Conservation (phyloP, 2,797 vertebrate genomes). For the Danionella dracula region DNA sequence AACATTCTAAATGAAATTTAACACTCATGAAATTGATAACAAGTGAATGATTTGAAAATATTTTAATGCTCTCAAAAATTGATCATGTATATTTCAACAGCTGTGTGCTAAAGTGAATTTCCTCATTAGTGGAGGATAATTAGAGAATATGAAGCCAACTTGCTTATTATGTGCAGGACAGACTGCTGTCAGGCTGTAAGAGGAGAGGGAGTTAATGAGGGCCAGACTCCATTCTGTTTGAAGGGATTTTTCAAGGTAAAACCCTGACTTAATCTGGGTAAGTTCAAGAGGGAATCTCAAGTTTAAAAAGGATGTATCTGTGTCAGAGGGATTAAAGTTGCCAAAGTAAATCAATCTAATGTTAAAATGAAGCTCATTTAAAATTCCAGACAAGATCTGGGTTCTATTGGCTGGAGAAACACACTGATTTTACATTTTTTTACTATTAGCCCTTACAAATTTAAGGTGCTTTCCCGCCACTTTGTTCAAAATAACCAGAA, state of each 20-base stretch:
- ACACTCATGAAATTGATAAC: too few species aligned
- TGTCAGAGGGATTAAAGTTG: conserved; percentile 2
- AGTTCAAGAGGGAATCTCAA: neutral
- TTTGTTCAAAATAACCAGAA: too few species aligned
- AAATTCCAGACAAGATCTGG: too few species aligned
- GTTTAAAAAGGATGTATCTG: neutral
- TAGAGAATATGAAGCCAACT: conserved; percentile 23
- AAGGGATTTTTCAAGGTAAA: neutral
- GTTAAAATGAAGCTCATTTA: too few species aligned
- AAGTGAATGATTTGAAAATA: too few species aligned
- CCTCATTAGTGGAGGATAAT: conserved; percentile 35
- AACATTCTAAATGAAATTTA: neutral
- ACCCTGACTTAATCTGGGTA: neutral
- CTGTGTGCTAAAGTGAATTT: conserved; percentile 29
- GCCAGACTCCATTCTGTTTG: conserved; percentile 8
- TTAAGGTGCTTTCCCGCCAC: too few species aligned
- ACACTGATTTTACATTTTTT: too few species aligned
- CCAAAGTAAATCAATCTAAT: too few species aligned
- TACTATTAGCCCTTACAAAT: too few species aligned
- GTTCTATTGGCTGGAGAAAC: too few species aligned
- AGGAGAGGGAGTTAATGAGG: conserved; percentile 20
- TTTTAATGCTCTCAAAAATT: too few species aligned
- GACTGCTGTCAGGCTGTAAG: conserved; percentile 1
- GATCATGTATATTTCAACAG: too few species aligned
- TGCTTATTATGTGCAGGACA: conserved; percentile 17